phyloP scores from a whole-genome alignment of 2,888 invertebrate genomes.

The Acleris cristana region DNA sequence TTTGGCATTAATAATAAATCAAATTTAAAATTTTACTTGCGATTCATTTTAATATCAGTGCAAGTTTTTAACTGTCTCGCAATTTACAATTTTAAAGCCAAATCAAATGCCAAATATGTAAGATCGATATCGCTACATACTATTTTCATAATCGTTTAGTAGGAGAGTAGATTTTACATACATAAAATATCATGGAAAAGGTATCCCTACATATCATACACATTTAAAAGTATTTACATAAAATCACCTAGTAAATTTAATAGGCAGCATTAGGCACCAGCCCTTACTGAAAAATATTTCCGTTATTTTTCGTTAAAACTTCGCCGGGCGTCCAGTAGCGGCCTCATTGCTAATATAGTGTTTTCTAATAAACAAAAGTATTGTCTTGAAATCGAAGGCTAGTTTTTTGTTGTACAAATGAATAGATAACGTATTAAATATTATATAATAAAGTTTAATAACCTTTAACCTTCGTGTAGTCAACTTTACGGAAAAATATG shows the following conservation, averaged over 20 bases:
- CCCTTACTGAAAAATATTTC: neutral
- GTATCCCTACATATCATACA: conserved; percentile 44
- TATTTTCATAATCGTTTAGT: conserved; percentile 47
- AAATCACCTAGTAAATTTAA: conserved; percentile 19
- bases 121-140: conserved; percentile 44
- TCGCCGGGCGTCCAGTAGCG: too few species aligned
- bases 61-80: neutral
- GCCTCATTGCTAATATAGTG: too few species aligned
- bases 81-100: conserved; percentile 56
- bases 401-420: too few species aligned
- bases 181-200: conserved; percentile 40
- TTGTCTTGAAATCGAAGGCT: too few species aligned
- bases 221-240: conserved; percentile 23
- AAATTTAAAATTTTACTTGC: too few species aligned
- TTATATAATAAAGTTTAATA: too few species aligned
- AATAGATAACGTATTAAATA: too few species aligned
- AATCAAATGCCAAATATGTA: conserved; percentile 72
- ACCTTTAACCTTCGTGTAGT: too few species aligned
- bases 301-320: too few species aligned
- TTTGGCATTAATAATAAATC: too few species aligned
- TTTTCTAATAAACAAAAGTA: too few species aligned
- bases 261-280: conserved; percentile 20
- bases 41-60: neutral
- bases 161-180: conserved; percentile 35
- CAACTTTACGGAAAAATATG: too few species aligned